These are phyloP conservation scores for Bothrops jararaca DNA, from an alignment of 2,113 vertebrate genomes.

Conservation along the genomic window DNA sequence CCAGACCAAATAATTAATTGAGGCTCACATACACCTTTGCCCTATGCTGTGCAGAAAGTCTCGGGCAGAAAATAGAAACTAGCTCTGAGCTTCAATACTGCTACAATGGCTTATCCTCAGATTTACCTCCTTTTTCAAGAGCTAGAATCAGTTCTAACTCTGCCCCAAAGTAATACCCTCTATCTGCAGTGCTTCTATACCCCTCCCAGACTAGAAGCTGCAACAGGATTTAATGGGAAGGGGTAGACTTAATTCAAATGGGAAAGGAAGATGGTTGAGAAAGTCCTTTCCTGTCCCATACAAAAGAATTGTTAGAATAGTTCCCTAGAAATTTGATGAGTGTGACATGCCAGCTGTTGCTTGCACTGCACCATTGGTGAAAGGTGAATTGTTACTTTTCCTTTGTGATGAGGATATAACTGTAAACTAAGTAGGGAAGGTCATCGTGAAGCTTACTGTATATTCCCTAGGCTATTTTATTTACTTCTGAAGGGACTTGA, in stretches of 20 bases:
- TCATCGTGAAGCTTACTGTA: background rate
- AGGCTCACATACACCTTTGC: background rate
- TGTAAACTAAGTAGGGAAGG: background rate
- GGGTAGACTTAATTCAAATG: background rate
- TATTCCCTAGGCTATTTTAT: background rate
- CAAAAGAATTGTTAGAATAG: background rate
- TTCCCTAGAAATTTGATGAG: background rate
- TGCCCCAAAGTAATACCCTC: background rate
- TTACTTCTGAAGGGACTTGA: background rate
- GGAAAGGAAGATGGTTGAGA: background rate
- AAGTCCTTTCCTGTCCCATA: background rate
- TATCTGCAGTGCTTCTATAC: background rate
- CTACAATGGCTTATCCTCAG: background rate
- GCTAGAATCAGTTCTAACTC: background rate
- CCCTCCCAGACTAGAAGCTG: background rate
- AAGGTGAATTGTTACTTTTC: background rate
- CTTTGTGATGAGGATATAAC: background rate
- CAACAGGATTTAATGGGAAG: background rate
- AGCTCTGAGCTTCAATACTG: background rate
- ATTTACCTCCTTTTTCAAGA: background rate
- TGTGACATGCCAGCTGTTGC: background rate
- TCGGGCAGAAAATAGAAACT: background rate
- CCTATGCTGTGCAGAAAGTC: background rate
- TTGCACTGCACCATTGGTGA: background rate
- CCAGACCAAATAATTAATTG: conserved; percentile 52